Base-by-base conservation (phyloP, 2,113 vertebrate species). In the Lethenteron camtschaticum region DNA sequence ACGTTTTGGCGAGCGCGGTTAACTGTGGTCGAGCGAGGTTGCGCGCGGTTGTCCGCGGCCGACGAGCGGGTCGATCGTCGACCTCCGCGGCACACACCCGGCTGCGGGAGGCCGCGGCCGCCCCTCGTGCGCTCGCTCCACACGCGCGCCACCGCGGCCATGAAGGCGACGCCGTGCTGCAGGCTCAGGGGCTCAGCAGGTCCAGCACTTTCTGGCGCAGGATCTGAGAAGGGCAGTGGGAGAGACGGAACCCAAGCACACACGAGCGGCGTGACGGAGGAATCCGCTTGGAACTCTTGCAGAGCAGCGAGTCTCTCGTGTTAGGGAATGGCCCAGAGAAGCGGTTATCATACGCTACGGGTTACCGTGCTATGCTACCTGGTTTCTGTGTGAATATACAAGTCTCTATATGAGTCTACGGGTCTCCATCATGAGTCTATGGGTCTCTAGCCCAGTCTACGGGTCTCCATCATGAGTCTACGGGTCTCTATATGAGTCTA, bases 121-220 rank as follows among this genome's bases (percentile, higher is more conserved):
- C 70, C 80, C 70, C 84, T 87, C 73, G 82, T 90, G 76, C 94
- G 86, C 79, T 96, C 91, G 76, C 97, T 96, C 94, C 94, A 99
- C 12, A 99, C 94, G 73, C 91, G 96, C 0, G 94, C 94, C 73
- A 99, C 87, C 12, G 94, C 91, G 75, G 91, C 94, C 94, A 99
- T 96, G 77, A 99, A 99, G 73, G 96, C 89, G 73, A 90, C 85
- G 1, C 92, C 92, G 2, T 99, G 94, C 79, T 99, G 95, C 94
- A 97, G 95, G 73, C 92, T 96, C 79, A 99, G 95, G 8, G 94
- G 11, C 94, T 92, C 72, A 99, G 73, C 58, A 99, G 82, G 78
- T 96, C 91, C 2, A 99, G 82, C 72, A 99, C 95, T 79, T 99
- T 92, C 73, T 97, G 94, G 68, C 94, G 85, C 71, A 99, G 80